Evolutionary conservation across 2,113 vertebrate species (phyloP).

Genomic region (Podarcis cretensis): DNA sequence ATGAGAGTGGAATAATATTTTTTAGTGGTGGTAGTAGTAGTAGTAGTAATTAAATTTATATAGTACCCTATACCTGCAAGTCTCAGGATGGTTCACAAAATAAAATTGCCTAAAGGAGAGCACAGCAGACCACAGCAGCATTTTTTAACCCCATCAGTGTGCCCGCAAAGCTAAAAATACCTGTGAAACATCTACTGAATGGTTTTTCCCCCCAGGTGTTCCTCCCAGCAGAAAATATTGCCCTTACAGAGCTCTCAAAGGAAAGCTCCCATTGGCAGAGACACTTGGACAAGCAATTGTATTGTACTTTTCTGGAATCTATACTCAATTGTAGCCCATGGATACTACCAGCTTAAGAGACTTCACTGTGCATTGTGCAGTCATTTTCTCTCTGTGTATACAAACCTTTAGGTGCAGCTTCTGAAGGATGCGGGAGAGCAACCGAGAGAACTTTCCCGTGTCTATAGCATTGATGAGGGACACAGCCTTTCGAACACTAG

Average conservation of each 20-base stretch:
- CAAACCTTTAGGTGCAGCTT: slow-evolving; percentile 94
- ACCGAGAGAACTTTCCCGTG: slow-evolving; percentile 86
- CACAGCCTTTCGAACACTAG: slow-evolving; percentile 92
- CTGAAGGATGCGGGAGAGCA: slow-evolving; percentile 91
- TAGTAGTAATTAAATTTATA: too few species aligned
- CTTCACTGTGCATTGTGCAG: background rate
- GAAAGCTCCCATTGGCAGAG: background rate
- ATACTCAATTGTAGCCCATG: background rate
- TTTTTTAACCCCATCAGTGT: background rate
- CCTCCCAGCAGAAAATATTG: background rate
- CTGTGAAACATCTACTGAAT: background rate
- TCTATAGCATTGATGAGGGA: slow-evolving; percentile 87
- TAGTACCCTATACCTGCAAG: too few species aligned
- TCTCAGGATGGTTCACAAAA: too few species aligned
- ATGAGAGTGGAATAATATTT: background rate
- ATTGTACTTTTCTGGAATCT: background rate
- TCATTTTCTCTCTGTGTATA: background rate
- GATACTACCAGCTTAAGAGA: background rate
- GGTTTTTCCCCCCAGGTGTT: background rate
- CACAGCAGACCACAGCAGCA: background rate
- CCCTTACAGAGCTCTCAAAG: background rate
- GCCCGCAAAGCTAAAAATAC: background rate
- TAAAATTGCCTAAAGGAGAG: background rate
- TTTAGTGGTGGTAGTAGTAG: background rate
- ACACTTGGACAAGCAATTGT: background rate